Conservation (phyloP, 2,113 vertebrate species). For the Cromileptes altivelis region DNA sequence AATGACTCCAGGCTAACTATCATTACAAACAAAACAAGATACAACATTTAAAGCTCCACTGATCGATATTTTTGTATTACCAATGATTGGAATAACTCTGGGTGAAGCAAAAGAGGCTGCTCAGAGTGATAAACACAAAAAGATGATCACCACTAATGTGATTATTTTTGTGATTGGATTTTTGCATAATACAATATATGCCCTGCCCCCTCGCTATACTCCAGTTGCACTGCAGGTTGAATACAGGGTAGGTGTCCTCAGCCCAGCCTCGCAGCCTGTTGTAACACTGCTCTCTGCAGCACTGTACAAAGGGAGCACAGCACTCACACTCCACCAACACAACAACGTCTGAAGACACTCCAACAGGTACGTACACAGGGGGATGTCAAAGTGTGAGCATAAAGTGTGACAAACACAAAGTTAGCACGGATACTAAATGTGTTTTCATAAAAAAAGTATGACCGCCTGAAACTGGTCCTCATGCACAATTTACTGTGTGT, state of each 20-base stretch:
- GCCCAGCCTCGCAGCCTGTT: neutral
- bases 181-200: constrained; percentile 20
- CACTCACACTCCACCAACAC: constrained; percentile 1
- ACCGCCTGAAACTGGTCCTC: constrained; percentile 21
- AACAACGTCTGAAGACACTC: constrained; percentile 22
- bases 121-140: neutral
- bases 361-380: constrained; percentile 49
- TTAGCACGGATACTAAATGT: constrained; percentile 15
- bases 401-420: constrained; percentile 37
- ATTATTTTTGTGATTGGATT: constrained; percentile 11
- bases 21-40: neutral
- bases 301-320: neutral
- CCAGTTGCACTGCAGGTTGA: constrained; percentile 29
- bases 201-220: neutral
- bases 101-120: neutral
- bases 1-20: neutral
- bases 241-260: neutral
- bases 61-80: neutral
- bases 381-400: neutral
- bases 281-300: neutral
- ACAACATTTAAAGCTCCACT: neutral
- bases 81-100: neutral
- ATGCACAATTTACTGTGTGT: constrained; percentile 42
- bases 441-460: constrained; percentile 38
- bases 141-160: neutral